Evolutionary conservation across 2,797 vertebrate species (phyloP).

Genomic region (Chanos chanos): DNA sequence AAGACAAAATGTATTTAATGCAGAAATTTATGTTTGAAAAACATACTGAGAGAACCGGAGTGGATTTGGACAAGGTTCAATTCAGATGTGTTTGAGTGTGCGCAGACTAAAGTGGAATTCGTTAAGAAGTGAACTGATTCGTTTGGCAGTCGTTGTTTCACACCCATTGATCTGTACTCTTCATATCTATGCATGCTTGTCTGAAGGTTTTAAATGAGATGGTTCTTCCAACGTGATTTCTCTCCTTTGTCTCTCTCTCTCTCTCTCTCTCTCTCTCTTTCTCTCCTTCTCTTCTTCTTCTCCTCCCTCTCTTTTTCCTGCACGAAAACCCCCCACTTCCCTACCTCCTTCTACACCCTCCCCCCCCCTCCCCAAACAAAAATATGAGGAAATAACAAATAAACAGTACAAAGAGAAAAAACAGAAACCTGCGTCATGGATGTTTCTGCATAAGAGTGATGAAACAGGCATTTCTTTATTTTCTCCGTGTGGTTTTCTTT

Average conservation of each 20-base stretch:
- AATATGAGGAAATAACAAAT: constrained; percentile 70
- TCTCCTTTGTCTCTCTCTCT: constrained; percentile 44
- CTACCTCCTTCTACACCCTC: constrained; percentile 33
- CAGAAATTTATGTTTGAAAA: constrained; percentile 28
- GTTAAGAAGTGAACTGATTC: constrained; percentile 50
- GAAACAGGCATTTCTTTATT: constrained; percentile 69
- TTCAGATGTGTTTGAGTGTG: constrained; percentile 51
- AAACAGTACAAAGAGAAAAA: constrained; percentile 68
- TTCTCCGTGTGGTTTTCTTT: too few species aligned
- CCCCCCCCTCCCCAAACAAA: constrained; percentile 33
- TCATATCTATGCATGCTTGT: constrained; percentile 75
- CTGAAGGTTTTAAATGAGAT: constrained; percentile 61
- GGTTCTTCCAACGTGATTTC: constrained; percentile 62
- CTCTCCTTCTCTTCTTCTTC: constrained; percentile 32
- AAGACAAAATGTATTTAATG: constrained; percentile 35
- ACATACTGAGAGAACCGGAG: too few species aligned
- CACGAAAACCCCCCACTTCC: constrained; percentile 56
- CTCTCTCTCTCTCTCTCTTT: constrained; percentile 41
- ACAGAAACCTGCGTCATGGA: constrained; percentile 33
- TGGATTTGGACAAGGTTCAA: constrained; percentile 49
- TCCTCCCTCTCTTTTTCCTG: constrained; percentile 55
- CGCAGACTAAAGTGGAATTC: constrained; percentile 36
- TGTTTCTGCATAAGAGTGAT: neutral
- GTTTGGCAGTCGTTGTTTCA: constrained; percentile 55
- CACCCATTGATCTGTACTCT: constrained; percentile 53